These are phyloP conservation scores for Stenurella melanura DNA, from an alignment of 2,888 invertebrate species.

Conservation along the genomic window DNA sequence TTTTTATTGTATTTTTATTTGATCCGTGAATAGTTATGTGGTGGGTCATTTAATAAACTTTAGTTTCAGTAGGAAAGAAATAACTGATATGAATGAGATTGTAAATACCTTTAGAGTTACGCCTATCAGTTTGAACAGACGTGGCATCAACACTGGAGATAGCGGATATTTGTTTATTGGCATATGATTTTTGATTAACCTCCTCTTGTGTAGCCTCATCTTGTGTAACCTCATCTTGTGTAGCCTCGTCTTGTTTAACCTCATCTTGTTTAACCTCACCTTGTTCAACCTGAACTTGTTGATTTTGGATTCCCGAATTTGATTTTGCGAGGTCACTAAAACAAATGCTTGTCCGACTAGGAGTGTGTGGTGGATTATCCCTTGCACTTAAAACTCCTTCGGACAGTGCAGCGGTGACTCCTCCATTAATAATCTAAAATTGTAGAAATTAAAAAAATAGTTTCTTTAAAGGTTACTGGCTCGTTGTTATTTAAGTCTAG, in stretches of 20 bases:
- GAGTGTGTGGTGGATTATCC: constrained; percentile 8
- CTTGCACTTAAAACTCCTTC: neutral
- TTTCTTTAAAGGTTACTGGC: no score
- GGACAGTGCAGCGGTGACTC: constrained; percentile 3
- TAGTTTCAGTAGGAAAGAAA: no score
- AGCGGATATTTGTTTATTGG: neutral
- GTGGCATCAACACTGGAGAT: neutral
- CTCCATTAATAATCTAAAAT: constrained; percentile 8
- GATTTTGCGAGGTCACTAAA: constrained; percentile 7
- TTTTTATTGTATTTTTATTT: no score
- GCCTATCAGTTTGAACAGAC: neutral
- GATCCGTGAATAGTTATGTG: no score
- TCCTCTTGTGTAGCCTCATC: no score
- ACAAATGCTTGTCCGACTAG: constrained; percentile 25
- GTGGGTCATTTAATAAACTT: no score
- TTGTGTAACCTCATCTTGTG: no score
- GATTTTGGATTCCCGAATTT: neutral
- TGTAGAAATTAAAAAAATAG: neutral
- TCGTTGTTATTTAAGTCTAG: no score
- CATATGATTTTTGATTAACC: neutral
- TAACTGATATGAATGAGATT: no score
- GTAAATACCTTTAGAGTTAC: neutral
- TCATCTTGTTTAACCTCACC: no score
- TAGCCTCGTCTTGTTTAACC: no score
- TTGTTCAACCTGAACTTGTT: no score